Percentiles rank a stretch among this genome's conserved stretches.
These are phyloP conservation scores for Cairina moschata DNA, from an alignment of 2,113 vertebrate species.

Conservation along the genomic window DNA sequence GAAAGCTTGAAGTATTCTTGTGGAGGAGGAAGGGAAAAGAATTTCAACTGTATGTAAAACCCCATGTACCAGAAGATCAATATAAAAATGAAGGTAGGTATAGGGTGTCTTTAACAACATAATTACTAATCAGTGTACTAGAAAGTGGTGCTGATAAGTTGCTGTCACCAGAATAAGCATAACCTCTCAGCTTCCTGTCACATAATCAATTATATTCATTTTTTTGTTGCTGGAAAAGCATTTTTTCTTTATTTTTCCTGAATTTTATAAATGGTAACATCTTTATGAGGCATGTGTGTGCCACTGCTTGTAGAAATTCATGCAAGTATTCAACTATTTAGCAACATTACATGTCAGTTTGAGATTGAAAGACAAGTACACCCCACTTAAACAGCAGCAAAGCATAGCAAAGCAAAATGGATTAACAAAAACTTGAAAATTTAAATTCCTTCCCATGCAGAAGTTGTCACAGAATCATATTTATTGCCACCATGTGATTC, in stretches of 20 bases:
- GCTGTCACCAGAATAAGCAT: not conserved
- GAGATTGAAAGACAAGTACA: not conserved
- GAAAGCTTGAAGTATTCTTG: conserved; percentile 6
- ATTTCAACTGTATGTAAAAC: not conserved
- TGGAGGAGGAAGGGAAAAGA: conserved; percentile 16
- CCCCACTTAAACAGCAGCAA: not conserved
- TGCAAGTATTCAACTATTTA: not conserved
- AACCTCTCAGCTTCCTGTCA: conserved; percentile 11
- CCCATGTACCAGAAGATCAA: conserved; percentile 5
- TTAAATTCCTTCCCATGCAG: not conserved
- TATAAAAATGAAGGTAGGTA: conserved; percentile 19
- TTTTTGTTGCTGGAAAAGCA: not conserved
- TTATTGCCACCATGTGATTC: not conserved
- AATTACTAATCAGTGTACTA: conserved; percentile 3
- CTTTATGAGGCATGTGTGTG: not conserved
- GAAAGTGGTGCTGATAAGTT: not conserved
- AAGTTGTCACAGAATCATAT: not conserved
- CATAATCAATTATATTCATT: not conserved
- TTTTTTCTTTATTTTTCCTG: not conserved
- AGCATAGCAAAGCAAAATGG: not conserved
- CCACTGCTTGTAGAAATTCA: not conserved
- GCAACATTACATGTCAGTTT: not conserved
- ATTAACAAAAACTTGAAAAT: not conserved
- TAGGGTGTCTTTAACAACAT: conserved; percentile 1
- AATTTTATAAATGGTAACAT: not conserved